Conservation (phyloP, 2,888 invertebrate species). For the Microplitis deprimator region DNA sequence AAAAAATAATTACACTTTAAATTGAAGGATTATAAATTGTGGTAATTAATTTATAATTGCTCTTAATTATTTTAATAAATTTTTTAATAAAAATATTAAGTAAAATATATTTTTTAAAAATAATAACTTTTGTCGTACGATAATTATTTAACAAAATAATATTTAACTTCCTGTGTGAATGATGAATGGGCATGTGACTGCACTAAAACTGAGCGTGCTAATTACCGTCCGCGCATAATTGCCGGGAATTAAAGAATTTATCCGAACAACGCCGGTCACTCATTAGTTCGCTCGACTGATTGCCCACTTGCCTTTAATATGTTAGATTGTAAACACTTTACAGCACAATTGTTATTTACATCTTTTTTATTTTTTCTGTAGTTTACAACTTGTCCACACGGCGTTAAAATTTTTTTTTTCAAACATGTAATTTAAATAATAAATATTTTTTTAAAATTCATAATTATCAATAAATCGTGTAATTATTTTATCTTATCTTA, state of each 20-base stretch:
- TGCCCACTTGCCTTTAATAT: conserved; percentile 58
- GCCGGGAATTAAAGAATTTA: conserved; percentile 63
- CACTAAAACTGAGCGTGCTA: conserved; percentile 26
- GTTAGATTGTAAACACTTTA: conserved; percentile 65
- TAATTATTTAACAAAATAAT: background rate
- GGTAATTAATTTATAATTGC: background rate
- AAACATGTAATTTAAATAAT: background rate
- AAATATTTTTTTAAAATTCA: no score
- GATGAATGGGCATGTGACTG: background rate
- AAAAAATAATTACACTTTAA: background rate
- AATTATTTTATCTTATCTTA: background rate
- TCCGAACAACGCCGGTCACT: conserved; percentile 48
- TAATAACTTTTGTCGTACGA: background rate
- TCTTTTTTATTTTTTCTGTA: conserved; percentile 8
- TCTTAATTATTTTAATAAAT: background rate
- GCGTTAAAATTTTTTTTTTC: conserved; percentile 8
- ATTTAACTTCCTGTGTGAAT: background rate
- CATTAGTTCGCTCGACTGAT: conserved; percentile 63
- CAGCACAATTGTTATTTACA: conserved; percentile 56
- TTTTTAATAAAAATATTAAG: background rate
- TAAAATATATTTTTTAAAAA: background rate
- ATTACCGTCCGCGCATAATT: conserved; percentile 59
- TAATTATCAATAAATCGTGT: background rate
- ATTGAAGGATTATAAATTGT: background rate
- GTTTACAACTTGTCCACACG: no score